phyloP scores from a whole-genome alignment of 2,797 vertebrate species.

The Nannoperca obscura region DNA sequence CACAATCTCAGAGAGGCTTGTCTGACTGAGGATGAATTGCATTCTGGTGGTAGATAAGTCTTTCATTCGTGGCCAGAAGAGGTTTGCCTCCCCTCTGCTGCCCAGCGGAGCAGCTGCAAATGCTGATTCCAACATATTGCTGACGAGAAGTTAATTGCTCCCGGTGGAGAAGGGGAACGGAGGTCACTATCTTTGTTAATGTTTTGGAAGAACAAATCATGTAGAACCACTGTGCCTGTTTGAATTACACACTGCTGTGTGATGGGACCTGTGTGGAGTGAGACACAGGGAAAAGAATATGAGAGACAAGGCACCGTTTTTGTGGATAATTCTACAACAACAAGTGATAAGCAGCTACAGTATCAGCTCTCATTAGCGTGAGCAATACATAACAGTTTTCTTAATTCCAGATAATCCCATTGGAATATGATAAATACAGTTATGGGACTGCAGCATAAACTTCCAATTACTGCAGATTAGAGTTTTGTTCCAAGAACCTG shows the following conservation, averaged over 20 bases:
- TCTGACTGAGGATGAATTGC: conserved; percentile 20
- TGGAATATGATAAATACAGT: conserved; percentile 11
- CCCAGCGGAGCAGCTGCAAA: conserved; percentile 58
- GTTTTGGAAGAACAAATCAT: conserved; percentile 56
- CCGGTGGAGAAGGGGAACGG: conserved; percentile 10
- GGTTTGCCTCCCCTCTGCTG: conserved; percentile 18
- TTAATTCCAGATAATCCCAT: conserved; percentile 20
- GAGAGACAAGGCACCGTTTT: conserved; percentile 12
- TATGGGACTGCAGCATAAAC: conserved; percentile 14
- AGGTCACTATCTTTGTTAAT: conserved; percentile 54
- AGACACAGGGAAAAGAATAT: conserved; percentile 6
- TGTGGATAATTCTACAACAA: conserved; percentile 20
- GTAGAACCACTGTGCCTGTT: conserved; percentile 27
- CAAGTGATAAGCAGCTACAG: conserved; percentile 11
- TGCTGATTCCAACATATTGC: conserved; percentile 45
- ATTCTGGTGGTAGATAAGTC: conserved; percentile 7
- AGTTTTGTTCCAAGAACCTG: conserved; percentile 14
- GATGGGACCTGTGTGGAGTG: conserved; percentile 19
- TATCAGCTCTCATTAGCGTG: conserved; percentile 13
- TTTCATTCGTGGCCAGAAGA: conserved; percentile 29
- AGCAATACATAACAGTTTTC: conserved; percentile 20
- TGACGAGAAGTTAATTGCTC: conserved; percentile 59
- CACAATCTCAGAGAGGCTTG: conserved; percentile 7
- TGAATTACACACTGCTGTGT: conserved; percentile 43
- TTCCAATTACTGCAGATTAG: conserved; percentile 19